Evolutionary conservation across 1,140 invertebrate species (phyloP), one percentile per base, ranked within the genome.

Genomic region (Scaptomyza pallida): DNA sequence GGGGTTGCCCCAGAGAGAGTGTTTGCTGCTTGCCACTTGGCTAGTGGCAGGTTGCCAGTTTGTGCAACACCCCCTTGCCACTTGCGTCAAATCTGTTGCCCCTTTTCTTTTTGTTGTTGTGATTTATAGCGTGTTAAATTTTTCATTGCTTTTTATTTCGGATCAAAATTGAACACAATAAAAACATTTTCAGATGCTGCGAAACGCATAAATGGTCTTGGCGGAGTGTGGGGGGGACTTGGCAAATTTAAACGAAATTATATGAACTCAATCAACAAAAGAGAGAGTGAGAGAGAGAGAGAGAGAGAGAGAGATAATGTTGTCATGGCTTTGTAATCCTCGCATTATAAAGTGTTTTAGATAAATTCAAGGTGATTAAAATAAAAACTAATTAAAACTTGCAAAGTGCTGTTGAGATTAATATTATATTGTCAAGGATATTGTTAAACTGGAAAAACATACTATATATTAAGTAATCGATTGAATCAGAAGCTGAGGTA

Each of bases 51-150:
- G 40, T 67, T 60, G 41, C 55, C 69, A 44, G 13, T 50, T 37
- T 41, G 10, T 12, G 26, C 26, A 30, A 30, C 30, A 15, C 16
- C 45, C 10, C 33, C 13, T 85, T 86, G 60, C 80, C 55, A 45
- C 33, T 35, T 35, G 52, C 44, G 26, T 45, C 17, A 65, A 80
- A 80, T 82, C 78, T 80, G 65, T 75, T 60, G 33, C n/a, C 33
- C 17, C 3, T 43, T 26, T 21, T 35, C 9, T 26, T 51, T 13
- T 12, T 50, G 35, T 2, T 26, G 74, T 81, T 86, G 82, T 86
- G 81, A 86, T 86, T 86, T 86, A 86, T 88, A 81, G 81, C 82
- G 81, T 86, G 81, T 75, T 86, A 86, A 88, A 88, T 86, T 88
- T 75, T 86, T 82, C 77, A 86, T 86, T 85, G 81, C 81, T 74